Conservation (phyloP, 2,797 vertebrate genomes). For the Eptatretus atami region DNA sequence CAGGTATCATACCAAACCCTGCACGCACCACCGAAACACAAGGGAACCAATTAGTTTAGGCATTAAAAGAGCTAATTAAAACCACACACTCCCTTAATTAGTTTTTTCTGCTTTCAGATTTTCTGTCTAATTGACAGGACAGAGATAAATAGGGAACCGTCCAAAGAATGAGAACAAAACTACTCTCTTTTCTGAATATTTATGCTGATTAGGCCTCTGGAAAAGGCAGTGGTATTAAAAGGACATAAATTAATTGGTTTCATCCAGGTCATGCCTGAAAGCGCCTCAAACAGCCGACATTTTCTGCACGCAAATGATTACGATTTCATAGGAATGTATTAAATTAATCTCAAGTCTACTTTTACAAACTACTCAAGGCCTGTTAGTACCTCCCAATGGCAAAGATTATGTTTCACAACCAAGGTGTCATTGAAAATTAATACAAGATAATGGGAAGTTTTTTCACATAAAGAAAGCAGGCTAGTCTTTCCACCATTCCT, state of each 20-base stretch:
- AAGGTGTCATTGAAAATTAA: no score
- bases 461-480: no score
- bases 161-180: constrained; percentile 5
- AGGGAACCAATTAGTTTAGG: constrained; percentile 99
- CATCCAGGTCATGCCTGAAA: not conserved
- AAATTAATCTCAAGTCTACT: no score
- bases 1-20: constrained; percentile 65
- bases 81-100: constrained; percentile 99
- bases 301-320: no score
- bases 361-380: no score
- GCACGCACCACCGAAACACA: constrained; percentile 97
- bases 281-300: not conserved
- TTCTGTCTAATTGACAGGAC: constrained; percentile 98
- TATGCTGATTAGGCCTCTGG: constrained; percentile 3
- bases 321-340: no score
- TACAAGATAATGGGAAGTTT: no score
- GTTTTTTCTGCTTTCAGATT: constrained; percentile 63
- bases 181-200: constrained; percentile 4
- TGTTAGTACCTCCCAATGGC: no score
- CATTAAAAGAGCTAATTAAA: constrained; percentile 99
- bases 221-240: not conserved
- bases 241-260: constrained; percentile 4
- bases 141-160: constrained; percentile 95
- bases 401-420: no score
- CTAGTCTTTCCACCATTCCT: no score